Percentiles rank a stretch among this genome's conserved stretches.
Evolutionary conservation across 2,888 invertebrate genomes (phyloP).

Genomic region (Diploptera punctata): DNA sequence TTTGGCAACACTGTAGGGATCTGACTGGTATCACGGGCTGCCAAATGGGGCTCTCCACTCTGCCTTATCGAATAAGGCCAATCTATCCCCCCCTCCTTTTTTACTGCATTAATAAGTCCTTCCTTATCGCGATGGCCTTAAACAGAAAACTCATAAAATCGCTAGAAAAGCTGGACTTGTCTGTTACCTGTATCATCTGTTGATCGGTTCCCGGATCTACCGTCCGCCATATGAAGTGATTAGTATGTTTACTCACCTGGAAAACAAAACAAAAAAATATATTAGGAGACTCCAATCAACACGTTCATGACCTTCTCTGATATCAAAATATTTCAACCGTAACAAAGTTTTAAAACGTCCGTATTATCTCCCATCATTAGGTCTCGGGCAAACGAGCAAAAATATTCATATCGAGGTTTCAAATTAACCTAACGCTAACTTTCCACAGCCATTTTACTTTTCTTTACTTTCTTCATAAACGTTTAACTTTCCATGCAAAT

Average conservation of each 20-base stretch:
- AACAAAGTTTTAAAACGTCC: no score
- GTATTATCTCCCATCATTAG: no score
- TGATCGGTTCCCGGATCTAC: neutral
- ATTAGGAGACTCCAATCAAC: neutral
- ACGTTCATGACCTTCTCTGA: neutral
- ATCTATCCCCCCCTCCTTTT: conserved; percentile 23
- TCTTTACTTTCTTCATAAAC: no score
- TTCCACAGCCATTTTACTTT: no score
- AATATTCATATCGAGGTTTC: no score
- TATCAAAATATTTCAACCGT: neutral
- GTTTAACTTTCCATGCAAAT: no score
- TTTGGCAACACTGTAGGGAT: conserved; percentile 38
- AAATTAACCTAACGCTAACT: no score
- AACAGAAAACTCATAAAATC: conserved; percentile 36
- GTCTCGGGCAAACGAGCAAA: no score
- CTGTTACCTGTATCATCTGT: conserved; percentile 19
- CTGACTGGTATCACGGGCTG: conserved; percentile 34
- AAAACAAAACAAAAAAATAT: conserved; percentile 14
- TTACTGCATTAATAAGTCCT: conserved; percentile 29
- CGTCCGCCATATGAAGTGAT: conserved; percentile 25
- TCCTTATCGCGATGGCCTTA: conserved; percentile 37
- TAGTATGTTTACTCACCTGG: conserved; percentile 24
- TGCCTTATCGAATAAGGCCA: conserved; percentile 35
- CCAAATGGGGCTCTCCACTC: conserved; percentile 31
- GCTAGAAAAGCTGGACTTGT: conserved; percentile 18